Percentiles rank a stretch among this genome's conserved stretches.
phyloP scores from a whole-genome alignment of 2,113 vertebrate species.

The Sturnus vulgaris region DNA sequence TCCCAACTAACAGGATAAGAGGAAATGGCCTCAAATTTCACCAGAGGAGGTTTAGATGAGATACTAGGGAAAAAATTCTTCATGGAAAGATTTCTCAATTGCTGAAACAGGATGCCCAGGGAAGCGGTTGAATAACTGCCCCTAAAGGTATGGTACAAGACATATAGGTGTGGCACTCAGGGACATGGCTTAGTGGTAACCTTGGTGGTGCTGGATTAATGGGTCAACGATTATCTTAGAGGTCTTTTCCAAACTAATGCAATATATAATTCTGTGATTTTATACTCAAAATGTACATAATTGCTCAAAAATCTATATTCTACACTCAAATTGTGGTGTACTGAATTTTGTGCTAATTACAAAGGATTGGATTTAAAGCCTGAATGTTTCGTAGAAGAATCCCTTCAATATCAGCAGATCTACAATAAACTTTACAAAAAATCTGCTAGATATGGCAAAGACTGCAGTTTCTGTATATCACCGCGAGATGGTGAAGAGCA shows the following conservation, averaged over 20 bases:
- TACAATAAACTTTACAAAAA: neutral
- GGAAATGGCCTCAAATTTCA: neutral
- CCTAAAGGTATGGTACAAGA: neutral
- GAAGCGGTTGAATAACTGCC: too few species aligned
- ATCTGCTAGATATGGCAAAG: neutral
- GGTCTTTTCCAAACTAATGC: neutral
- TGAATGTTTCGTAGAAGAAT: neutral
- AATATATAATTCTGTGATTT: neutral
- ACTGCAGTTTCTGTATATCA: neutral
- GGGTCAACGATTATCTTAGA: neutral
- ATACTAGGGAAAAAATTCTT: neutral
- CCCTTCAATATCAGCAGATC: neutral
- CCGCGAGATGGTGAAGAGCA: neutral
- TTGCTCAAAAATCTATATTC: neutral
- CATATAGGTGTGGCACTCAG: rapidly evolving
- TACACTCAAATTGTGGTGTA: rapidly evolving
- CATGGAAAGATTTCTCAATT: neutral
- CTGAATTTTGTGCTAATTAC: neutral
- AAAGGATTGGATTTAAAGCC: neutral
- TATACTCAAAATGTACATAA: neutral
- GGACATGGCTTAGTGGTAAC: neutral
- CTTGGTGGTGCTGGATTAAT: neutral
- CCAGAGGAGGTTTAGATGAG: neutral
- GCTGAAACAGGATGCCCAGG: neutral
- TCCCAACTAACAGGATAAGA: neutral